Evolutionary conservation across 2,888 invertebrate species (phyloP), one percentile per base, ranked within the genome.

Genomic region (Limnephilus rhombicus): DNA sequence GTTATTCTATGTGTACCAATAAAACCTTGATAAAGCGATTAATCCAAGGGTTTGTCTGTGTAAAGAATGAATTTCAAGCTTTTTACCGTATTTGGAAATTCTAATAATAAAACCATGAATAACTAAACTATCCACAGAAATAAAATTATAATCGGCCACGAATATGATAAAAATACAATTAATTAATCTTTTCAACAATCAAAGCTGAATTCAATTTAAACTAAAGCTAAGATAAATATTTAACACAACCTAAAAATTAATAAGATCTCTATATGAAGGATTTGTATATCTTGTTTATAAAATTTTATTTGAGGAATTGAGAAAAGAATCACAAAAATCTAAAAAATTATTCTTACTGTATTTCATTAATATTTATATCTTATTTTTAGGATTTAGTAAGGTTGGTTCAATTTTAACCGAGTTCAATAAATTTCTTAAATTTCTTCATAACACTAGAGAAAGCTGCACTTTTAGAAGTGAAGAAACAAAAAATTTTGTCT

Each of bases 211-310:
- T 68, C 24, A 68, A 68, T 68, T 68, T 68, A 68, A 24, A 68
- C 68, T n/a, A n/a, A 68, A n/a, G 68, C 68, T 68, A 68, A 68
- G 68, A 68, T 68, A 68, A 68, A 68, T 68, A 68, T 68, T 68
- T 68, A 68, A 68, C 68, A 68, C 68, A 68, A 68, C 68, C 68
- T 68, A 68, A 68, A 24, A 68, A 68, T 24, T 68, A 68, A 68
- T n/a, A 68, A 68, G 68, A 68, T 68, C 68, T 68, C 68, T 68
- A 24, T 68, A 68, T 68, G n/a, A 24, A n/a, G 68, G 68, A 68
- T 9, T 68, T 68, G 24, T 68, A 24, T 18, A 18, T 53, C 4
- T 15, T 15, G 15, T 68, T 68, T 68, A 7, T n/a, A 68, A 68
- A 24, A n/a, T 68, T 68, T 68, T 68, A 68, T 68, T 68, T 68